phyloP scores from a whole-genome alignment of 2,113 vertebrate species.

The Anhinga rufa region DNA sequence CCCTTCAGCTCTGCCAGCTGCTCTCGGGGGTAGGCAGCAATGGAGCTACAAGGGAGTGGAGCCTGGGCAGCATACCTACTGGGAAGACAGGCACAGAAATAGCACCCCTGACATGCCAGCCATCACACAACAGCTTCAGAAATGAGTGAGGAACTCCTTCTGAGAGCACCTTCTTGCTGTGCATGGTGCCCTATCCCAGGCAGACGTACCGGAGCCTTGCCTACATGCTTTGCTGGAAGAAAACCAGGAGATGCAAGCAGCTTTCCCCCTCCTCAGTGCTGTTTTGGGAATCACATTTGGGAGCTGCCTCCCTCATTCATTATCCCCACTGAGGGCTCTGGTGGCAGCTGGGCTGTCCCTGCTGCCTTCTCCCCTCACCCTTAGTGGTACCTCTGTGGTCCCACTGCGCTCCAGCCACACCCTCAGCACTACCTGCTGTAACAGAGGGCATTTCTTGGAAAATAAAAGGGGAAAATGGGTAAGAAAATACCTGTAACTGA shows the following conservation, averaged over 20 bases:
- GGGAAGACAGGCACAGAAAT: not conserved
- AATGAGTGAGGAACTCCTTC: not conserved
- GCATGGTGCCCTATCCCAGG: not conserved
- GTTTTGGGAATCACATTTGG: not conserved
- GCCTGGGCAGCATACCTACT: not conserved
- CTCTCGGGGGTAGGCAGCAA: not conserved
- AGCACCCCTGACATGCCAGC: too few species aligned
- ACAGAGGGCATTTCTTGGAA: not conserved
- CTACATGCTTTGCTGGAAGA: accelerated
- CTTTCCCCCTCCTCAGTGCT: not conserved
- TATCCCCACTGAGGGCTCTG: not conserved
- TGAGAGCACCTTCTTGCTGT: accelerated
- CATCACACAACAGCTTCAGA: not conserved
- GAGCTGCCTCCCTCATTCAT: accelerated
- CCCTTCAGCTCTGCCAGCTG: not conserved
- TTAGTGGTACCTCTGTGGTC: not conserved
- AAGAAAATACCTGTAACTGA: not conserved
- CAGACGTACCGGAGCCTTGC: not conserved
- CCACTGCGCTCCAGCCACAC: not conserved
- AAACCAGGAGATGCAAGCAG: not conserved
- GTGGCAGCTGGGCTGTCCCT: not conserved
- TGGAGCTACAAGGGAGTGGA: not conserved
- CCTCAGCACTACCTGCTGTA: not conserved
- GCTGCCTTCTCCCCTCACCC: not conserved
- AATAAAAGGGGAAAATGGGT: not conserved